Percentiles rank a stretch among this genome's conserved stretches.
phyloP scores from a whole-genome alignment of 2,888 invertebrate genomes.

The Erannis defoliaria region DNA sequence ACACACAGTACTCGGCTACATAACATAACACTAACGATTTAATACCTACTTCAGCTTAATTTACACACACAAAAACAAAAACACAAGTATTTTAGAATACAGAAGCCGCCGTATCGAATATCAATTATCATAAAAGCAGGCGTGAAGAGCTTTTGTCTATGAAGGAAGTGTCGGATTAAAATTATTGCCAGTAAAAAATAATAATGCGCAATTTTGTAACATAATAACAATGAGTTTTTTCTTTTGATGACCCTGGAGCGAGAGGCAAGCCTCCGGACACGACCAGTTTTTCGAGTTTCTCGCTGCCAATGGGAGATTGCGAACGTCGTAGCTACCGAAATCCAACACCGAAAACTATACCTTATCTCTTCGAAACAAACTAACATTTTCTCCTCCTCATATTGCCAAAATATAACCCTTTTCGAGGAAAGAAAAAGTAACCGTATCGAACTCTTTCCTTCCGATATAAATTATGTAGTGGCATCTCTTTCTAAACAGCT shows the following conservation, averaged over 20 bases:
- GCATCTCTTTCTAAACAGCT: slow-evolving; percentile 61
- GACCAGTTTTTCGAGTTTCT: slow-evolving; percentile 71
- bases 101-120: slow-evolving; percentile 32
- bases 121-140: slow-evolving; percentile 30
- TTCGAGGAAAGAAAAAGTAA: slow-evolving; percentile 12
- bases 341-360: slow-evolving; percentile 38
- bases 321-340: slow-evolving; percentile 37
- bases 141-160: slow-evolving; percentile 27
- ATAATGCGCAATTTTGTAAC: slow-evolving; percentile 44
- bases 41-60: too few species aligned
- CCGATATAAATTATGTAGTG: slow-evolving; percentile 26
- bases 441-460: slow-evolving; percentile 42
- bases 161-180: slow-evolving; percentile 34
- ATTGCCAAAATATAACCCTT: slow-evolving; percentile 39
- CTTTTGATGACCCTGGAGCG: slow-evolving; percentile 65
- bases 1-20: not conserved
- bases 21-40: slow-evolving; percentile 3
- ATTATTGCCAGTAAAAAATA: slow-evolving; percentile 42
- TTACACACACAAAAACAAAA: slow-evolving; percentile 18
- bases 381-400: slow-evolving; percentile 24
- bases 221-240: slow-evolving; percentile 47
- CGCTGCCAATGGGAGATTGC: slow-evolving; percentile 47
- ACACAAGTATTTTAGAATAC: slow-evolving; percentile 21
- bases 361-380: slow-evolving; percentile 20
- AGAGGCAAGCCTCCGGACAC: slow-evolving; percentile 71